Percentiles rank a stretch among this genome's conserved stretches.
phyloP scores from a whole-genome alignment of 2,797 vertebrate genomes.

The Myotis vivesi region DNA sequence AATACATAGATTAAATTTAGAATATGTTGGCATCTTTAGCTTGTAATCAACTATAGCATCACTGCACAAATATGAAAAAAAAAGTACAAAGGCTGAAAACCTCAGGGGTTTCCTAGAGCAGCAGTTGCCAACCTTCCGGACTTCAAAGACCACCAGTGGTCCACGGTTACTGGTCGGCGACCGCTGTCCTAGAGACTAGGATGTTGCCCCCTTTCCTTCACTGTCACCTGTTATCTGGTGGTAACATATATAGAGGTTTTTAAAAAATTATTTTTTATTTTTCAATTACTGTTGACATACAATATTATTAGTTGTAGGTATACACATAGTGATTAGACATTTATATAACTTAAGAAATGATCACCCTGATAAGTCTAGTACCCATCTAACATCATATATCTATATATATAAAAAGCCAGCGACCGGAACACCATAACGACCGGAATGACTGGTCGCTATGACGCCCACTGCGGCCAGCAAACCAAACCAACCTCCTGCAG shows the following conservation, averaged over 20 bases:
- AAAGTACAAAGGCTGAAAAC: background rate
- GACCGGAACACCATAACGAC: too few species aligned
- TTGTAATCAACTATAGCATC: slow-evolving; percentile 75
- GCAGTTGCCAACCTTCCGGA: too few species aligned
- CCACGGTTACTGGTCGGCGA: too few species aligned
- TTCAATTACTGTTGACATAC: background rate
- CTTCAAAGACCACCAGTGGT: too few species aligned
- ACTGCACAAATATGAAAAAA: slow-evolving; percentile 73
- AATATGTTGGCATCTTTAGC: slow-evolving; percentile 74
- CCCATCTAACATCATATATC: background rate
- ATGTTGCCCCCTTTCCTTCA: background rate
- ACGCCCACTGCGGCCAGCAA: too few species aligned
- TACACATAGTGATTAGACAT: background rate
- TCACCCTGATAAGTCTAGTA: background rate
- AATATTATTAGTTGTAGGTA: background rate
- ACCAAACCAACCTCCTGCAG: too few species aligned
- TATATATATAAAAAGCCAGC: too few species aligned
- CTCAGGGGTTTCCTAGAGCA: background rate
- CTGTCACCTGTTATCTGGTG: background rate
- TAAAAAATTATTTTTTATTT: background rate
- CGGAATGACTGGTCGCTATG: too few species aligned
- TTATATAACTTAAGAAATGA: background rate
- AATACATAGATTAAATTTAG: slow-evolving; percentile 78
- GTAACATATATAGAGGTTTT: background rate
- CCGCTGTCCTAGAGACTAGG: background rate